Evolutionary conservation across 37 sponge, comb jelly and placozoan species (phyloP).

Genomic region (Crambe crambe): DNA sequence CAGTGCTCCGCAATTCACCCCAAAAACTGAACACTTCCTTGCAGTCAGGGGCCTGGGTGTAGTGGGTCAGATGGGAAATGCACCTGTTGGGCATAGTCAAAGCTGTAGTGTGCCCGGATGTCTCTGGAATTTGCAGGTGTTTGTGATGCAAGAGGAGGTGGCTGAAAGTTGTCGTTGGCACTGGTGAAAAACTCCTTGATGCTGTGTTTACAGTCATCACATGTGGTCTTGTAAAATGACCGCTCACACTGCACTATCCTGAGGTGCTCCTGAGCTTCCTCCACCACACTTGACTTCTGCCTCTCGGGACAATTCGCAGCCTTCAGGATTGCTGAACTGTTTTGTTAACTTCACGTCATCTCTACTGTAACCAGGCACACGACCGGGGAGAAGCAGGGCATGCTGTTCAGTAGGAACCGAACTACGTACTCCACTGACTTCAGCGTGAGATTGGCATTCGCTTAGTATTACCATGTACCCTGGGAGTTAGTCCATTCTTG

Average conservation of each 20-base stretch:
- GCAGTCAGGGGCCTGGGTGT: neutral
- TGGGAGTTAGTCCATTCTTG: neutral
- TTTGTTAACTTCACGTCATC: neutral
- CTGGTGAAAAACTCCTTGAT: neutral
- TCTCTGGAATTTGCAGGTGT: neutral
- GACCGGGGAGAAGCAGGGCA: neutral
- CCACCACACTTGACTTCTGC: neutral
- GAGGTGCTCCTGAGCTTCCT: no score
- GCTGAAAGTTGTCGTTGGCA: neutral
- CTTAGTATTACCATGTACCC: neutral
- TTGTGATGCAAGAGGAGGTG: neutral
- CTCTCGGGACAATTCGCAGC: neutral
- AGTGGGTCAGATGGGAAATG: neutral
- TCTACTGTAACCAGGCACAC: neutral
- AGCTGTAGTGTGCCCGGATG: neutral
- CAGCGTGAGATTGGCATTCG: neutral
- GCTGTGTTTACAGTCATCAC: neutral
- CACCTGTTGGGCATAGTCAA: neutral
- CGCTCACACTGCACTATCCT: neutral
- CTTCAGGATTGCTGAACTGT: neutral
- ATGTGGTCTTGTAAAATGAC: neutral
- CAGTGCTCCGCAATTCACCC: conserved; percentile 59
- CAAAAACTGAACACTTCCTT: conserved; percentile 64
- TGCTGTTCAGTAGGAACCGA: neutral
- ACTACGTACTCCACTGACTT: neutral